phyloP scores from a whole-genome alignment of 2,888 invertebrate species.

The Caenorhabditis sp. region DNA sequence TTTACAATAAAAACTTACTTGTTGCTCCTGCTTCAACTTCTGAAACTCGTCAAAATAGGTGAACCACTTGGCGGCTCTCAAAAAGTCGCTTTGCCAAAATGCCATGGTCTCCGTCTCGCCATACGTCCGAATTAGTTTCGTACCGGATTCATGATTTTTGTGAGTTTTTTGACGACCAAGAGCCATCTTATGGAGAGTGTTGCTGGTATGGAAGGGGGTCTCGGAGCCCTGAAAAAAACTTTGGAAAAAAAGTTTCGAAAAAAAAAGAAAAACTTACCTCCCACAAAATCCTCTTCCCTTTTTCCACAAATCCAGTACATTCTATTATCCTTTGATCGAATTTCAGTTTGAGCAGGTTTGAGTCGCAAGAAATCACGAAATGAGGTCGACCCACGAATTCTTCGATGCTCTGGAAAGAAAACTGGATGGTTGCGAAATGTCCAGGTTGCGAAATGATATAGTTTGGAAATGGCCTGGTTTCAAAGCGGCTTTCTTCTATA shows the following conservation, averaged over 20 bases:
- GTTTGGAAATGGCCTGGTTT: too few species aligned
- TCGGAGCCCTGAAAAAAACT: conserved; percentile 5
- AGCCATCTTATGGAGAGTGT: conserved; percentile 9
- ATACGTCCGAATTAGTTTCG: conserved; percentile 3
- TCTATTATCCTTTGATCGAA: background rate
- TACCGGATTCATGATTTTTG: background rate
- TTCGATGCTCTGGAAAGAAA: conserved; percentile 16
- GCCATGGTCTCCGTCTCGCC: conserved; percentile 3
- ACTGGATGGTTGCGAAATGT: too few species aligned
- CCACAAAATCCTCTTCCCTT: conserved; percentile 8
- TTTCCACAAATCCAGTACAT: conserved; percentile 17
- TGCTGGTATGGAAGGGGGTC: background rate
- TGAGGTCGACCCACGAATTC: conserved; percentile 16
- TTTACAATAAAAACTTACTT: conserved; percentile 24
- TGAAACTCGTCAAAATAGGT: conserved; percentile 50
- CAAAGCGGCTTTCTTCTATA: too few species aligned
- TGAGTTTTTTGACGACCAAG: background rate
- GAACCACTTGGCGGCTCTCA: conserved; percentile 29
- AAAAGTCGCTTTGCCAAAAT: conserved; percentile 18
- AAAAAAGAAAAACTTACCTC: background rate
- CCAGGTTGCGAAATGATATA: too few species aligned
- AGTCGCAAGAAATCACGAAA: conserved; percentile 15
- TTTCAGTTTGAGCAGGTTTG: conserved; percentile 3
- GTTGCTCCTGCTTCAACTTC: conserved; percentile 2
- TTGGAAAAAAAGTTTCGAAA: too few species aligned